Conservation (phyloP, 2,888 invertebrate genomes). For the Oscheius sp. region DNA sequence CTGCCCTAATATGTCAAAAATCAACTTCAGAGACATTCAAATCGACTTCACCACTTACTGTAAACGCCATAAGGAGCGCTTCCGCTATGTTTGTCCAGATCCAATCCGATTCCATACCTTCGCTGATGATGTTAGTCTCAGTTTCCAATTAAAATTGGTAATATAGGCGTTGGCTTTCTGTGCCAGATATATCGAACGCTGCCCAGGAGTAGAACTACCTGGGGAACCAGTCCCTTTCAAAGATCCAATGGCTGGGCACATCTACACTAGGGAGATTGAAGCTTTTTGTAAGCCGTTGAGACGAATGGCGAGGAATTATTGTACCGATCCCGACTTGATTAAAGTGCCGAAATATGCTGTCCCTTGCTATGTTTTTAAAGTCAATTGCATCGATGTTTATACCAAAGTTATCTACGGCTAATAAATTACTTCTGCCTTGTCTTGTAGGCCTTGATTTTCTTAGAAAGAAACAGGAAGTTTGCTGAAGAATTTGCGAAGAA, state of each 20-base stretch:
- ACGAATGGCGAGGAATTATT: slow-evolving; percentile 46
- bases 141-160: not conserved
- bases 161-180: slow-evolving; percentile 52
- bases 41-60: slow-evolving; percentile 47
- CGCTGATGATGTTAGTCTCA: slow-evolving; percentile 38
- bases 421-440: not conserved
- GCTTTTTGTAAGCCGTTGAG: slow-evolving; percentile 40
- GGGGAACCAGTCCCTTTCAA: slow-evolving; percentile 43
- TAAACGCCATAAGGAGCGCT: slow-evolving; percentile 44
- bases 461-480: too few species aligned
- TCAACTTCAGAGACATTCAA: slow-evolving; percentile 37
- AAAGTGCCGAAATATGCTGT: slow-evolving; percentile 40
- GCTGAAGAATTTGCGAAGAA: too few species aligned
- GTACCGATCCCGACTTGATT: slow-evolving; percentile 50
- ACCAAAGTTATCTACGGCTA: slow-evolving; percentile 38
- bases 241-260: slow-evolving; percentile 43
- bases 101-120: slow-evolving; percentile 48
- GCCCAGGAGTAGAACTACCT: slow-evolving; percentile 40
- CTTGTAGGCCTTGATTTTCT: too few species aligned
- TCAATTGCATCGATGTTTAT: slow-evolving; percentile 47
- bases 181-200: slow-evolving; percentile 46
- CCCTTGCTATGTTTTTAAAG: slow-evolving; percentile 48
- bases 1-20: not conserved
- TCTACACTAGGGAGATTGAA: slow-evolving; percentile 49
- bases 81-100: slow-evolving; percentile 51